These are phyloP conservation scores for Enteromius argenteus DNA, from an alignment of 2,797 vertebrate species.

Conservation along the genomic window DNA sequence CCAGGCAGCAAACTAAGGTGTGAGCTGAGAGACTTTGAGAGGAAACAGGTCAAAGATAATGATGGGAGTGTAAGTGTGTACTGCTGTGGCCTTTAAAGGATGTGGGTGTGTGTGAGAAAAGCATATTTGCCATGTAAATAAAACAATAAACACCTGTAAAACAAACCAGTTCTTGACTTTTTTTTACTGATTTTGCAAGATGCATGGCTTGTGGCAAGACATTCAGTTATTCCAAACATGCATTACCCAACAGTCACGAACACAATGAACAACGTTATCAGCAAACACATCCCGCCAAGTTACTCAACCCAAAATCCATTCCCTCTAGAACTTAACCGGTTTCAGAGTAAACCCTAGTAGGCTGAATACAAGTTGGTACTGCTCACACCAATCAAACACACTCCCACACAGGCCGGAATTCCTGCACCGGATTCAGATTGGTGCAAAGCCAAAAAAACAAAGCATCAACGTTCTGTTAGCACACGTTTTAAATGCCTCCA, in stretches of 20 bases:
- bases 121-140: slow-evolving; percentile 42
- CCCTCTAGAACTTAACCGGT: not conserved
- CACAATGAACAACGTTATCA: not conserved
- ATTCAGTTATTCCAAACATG: not conserved
- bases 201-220: not conserved
- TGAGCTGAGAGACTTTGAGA: slow-evolving; percentile 22
- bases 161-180: not conserved
- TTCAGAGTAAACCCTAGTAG: slow-evolving; percentile 23
- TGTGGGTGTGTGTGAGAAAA: slow-evolving; percentile 33
- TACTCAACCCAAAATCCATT: slow-evolving; percentile 27
- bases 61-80: slow-evolving; percentile 2
- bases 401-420: slow-evolving; percentile 42
- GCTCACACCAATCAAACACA: slow-evolving; percentile 33
- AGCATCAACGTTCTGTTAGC: slow-evolving; percentile 24
- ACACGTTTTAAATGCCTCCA: slow-evolving; percentile 44
- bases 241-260: slow-evolving; percentile 1
- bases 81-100: not conserved
- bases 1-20: slow-evolving; percentile 27
- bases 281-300: slow-evolving; percentile 12
- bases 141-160: slow-evolving; percentile 36
- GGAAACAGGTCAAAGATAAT: slow-evolving; percentile 43
- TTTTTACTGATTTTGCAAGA: not conserved
- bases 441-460: slow-evolving; percentile 6
- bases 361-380: slow-evolving; percentile 36
- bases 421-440: slow-evolving; percentile 2